Evolutionary conservation across 1,140 invertebrate species (phyloP).

Genomic region (Drosophila repleta): DNA sequence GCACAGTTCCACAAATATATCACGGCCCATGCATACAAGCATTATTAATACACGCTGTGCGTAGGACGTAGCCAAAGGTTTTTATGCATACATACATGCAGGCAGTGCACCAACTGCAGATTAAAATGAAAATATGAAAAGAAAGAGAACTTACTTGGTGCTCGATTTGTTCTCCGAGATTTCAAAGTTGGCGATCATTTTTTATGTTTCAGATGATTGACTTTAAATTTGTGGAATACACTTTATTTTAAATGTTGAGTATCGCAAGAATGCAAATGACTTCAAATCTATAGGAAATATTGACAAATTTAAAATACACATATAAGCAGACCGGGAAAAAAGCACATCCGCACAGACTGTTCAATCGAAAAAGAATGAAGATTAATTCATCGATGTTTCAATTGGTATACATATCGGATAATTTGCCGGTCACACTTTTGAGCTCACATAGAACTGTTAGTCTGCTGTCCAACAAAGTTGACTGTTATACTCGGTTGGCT

Average conservation of each 20-base stretch:
- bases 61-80: slow-evolving; percentile 19
- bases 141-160: slow-evolving; percentile 73
- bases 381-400: slow-evolving; percentile 28
- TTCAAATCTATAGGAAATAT: slow-evolving; percentile 20
- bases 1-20: slow-evolving; percentile 12
- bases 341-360: slow-evolving; percentile 28
- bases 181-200: slow-evolving; percentile 75
- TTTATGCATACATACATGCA: slow-evolving; percentile 11
- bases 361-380: slow-evolving; percentile 45
- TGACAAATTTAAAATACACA: slow-evolving; percentile 31
- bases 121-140: slow-evolving; percentile 10
- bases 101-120: slow-evolving; percentile 2
- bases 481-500: background rate
- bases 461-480: background rate
- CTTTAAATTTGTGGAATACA: background rate
- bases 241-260: background rate
- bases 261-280: background rate
- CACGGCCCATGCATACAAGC: slow-evolving; percentile 1
- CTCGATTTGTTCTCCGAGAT: slow-evolving; percentile 70
- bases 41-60: slow-evolving; percentile 44
- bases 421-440: slow-evolving; percentile 8
- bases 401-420: slow-evolving; percentile 13
- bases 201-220: slow-evolving; percentile 19
- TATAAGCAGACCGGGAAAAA: slow-evolving; percentile 33
- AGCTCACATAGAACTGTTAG: slow-evolving; percentile 12